phyloP scores from a whole-genome alignment of 2,797 vertebrate species.

The Poeciliopsis paucimaculata region DNA sequence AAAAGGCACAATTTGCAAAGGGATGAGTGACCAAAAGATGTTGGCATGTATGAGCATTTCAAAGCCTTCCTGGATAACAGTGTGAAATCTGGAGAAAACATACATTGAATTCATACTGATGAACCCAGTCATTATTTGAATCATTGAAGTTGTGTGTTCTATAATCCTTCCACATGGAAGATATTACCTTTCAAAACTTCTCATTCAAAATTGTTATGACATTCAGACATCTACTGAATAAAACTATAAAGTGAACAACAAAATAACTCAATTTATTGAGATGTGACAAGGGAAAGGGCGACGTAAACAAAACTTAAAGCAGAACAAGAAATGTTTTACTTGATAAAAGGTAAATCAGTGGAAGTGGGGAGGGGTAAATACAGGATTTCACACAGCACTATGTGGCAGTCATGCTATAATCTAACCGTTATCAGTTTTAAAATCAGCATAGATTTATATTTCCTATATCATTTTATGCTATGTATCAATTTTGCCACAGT shows the following conservation, averaged over 20 bases:
- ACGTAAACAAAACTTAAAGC: neutral
- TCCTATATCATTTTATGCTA: neutral
- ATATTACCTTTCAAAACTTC: too few relatives aligned
- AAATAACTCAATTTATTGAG: neutral
- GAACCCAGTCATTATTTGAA: neutral
- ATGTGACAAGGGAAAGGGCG: neutral
- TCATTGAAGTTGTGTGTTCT: too few relatives aligned
- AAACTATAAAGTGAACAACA: neutral
- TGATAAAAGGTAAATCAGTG: neutral
- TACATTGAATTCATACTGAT: neutral
- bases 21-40: too few relatives aligned
- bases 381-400: neutral
- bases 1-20: too few relatives aligned
- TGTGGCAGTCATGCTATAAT: neutral
- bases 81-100: neutral
- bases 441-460: neutral
- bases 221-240: neutral
- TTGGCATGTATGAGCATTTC: neutral
- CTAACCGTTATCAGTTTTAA: neutral
- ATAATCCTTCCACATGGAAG: too few relatives aligned
- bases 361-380: neutral
- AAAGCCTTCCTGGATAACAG: neutral
- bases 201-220: neutral
- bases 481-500: neutral
- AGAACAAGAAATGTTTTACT: neutral